These are phyloP conservation scores for Ageneiosus marmoratus DNA, from an alignment of 2,113 vertebrate species.

Conservation along the genomic window DNA sequence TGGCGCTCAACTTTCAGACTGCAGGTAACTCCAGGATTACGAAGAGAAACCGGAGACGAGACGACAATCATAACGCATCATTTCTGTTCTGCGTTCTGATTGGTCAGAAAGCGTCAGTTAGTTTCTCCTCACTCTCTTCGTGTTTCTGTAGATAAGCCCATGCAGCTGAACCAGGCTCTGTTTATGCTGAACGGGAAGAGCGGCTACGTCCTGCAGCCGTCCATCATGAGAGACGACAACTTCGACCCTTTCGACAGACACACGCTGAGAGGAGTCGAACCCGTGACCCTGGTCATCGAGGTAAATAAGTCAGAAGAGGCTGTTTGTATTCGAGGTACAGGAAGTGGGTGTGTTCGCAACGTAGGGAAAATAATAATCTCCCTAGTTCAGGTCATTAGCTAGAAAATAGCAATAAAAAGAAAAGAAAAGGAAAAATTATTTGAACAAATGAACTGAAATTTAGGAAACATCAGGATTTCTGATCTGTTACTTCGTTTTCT, in stretches of 20 bases:
- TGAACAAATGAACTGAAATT: no score
- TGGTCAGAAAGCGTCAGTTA: not conserved
- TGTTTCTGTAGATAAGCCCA: conserved; percentile 85
- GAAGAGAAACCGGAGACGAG: no score
- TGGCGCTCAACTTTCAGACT: conserved; percentile 98
- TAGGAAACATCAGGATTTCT: not conserved
- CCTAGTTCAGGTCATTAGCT: not conserved
- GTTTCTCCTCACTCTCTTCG: not conserved
- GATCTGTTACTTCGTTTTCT: not conserved
- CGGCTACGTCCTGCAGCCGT: conserved; percentile 90
- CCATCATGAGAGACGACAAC: conserved; percentile 89
- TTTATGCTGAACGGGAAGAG: conserved; percentile 91
- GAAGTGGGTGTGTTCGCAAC: not conserved
- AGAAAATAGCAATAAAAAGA: not conserved
- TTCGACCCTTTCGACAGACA: conserved; percentile 95
- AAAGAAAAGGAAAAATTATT: not conserved
- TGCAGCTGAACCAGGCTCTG: conserved; percentile 99
- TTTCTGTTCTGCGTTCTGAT: not conserved
- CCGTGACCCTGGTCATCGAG: conserved; percentile 83
- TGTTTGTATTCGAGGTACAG: not conserved
- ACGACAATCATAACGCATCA: no score
- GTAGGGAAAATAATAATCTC: no score
- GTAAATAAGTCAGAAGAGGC: conserved; percentile 53
- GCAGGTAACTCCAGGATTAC: conserved; percentile 76
- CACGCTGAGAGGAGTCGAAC: conserved; percentile 81